phyloP scores from a whole-genome alignment of 1,140 invertebrate genomes.

The Subanguina moxae region DNA sequence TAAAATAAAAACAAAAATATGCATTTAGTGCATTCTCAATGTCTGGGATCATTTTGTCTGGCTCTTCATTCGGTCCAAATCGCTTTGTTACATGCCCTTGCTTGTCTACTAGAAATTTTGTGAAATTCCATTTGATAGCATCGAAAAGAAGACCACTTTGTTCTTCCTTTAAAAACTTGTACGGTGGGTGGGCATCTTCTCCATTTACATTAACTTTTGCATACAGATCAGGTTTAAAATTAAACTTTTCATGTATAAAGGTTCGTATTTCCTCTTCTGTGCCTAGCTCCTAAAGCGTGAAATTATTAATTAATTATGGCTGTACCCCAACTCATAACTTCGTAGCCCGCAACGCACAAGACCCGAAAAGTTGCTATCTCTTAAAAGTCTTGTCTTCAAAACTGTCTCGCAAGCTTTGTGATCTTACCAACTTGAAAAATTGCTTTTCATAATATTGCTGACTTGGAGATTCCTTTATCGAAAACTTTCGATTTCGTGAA shows the following conservation, averaged over 20 bases:
- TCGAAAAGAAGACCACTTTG: conserved; percentile 35
- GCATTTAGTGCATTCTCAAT: neutral
- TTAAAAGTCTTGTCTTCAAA: too few species aligned
- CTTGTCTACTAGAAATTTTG: conserved; percentile 38
- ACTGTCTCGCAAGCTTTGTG: too few species aligned
- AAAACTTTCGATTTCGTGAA: too few species aligned
- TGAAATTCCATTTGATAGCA: conserved; percentile 50
- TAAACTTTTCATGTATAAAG: conserved; percentile 38
- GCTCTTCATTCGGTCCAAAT: conserved; percentile 11
- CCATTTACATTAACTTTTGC: conserved; percentile 49
- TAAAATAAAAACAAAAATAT: too few species aligned
- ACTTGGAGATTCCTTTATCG: too few species aligned
- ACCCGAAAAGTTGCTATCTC: too few species aligned
- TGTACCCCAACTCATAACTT: too few species aligned
- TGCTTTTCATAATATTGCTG: too few species aligned
- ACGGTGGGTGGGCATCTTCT: conserved; percentile 39
- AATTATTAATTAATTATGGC: too few species aligned
- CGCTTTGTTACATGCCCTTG: conserved; percentile 39
- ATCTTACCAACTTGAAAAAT: too few species aligned
- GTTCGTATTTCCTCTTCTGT: conserved; percentile 39
- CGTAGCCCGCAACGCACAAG: too few species aligned
- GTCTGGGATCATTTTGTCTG: neutral
- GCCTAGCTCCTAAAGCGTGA: conserved; percentile 44
- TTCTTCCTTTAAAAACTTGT: conserved; percentile 41
- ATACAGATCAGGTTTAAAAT: conserved; percentile 45